phyloP scores from a whole-genome alignment of 2,113 vertebrate genomes.

The Perca fluviatilis region DNA sequence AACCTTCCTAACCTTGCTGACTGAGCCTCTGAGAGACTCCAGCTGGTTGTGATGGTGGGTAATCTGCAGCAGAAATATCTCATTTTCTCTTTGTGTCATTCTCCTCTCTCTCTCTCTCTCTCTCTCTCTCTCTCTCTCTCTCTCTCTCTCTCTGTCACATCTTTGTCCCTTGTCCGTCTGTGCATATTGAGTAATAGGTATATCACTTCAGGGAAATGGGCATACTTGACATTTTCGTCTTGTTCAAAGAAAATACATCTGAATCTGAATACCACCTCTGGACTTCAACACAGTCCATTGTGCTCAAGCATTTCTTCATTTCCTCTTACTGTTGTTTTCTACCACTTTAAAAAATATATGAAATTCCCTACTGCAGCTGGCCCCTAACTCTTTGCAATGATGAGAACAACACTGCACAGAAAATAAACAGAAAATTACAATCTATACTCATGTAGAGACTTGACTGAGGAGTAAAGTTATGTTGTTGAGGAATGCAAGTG shows the following conservation, averaged over 20 bases:
- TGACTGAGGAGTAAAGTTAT: conserved; percentile 9
- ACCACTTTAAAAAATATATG: neutral
- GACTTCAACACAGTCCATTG: conserved; percentile 26
- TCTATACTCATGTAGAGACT: neutral
- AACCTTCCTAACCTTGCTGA: conserved; percentile 64
- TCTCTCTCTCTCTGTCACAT: neutral
- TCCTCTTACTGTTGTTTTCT: conserved; percentile 10
- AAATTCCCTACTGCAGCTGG: neutral
- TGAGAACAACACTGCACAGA: neutral
- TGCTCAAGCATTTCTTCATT: conserved; percentile 35
- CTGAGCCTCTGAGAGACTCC: conserved; percentile 58
- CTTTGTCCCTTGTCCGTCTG: conserved; percentile 7
- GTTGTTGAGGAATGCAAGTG: neutral
- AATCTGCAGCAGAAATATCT: conserved; percentile 36
- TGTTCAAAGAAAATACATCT: conserved; percentile 41
- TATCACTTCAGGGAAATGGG: conserved; percentile 46
- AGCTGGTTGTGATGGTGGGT: conserved; percentile 50
- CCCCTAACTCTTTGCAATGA: conserved; percentile 1
- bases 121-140: conserved; percentile 17
- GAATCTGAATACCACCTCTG: conserved; percentile 36
- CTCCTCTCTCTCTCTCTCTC: conserved; percentile 24
- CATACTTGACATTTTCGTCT: conserved; percentile 57
- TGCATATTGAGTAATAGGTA: conserved; percentile 35
- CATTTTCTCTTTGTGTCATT: conserved; percentile 30
- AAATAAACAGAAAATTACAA: neutral